Evolutionary conservation across 2,797 vertebrate genomes (phyloP).

Genomic region (Sebastes kiyomatsui): DNA sequence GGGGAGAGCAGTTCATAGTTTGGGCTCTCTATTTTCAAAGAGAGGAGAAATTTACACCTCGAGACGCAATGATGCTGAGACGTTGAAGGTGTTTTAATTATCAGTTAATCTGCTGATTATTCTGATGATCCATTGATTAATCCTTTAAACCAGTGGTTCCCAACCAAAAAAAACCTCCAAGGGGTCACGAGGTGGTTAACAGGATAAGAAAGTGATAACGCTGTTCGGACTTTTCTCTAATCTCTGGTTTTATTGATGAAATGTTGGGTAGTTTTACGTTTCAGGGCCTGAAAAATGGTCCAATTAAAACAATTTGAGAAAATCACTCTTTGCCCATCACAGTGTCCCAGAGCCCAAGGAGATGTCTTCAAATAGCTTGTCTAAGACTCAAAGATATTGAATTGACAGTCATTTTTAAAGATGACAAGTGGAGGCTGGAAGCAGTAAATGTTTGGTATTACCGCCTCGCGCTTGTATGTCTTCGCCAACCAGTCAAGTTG

Average conservation of each 20-base stretch:
- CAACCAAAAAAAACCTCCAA: not conserved
- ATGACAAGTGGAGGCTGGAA: not conserved
- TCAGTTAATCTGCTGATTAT: not conserved
- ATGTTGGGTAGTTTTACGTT: not conserved
- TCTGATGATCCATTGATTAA: not conserved
- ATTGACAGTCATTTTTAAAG: not conserved
- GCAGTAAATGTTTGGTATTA: not conserved
- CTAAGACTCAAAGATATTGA: not conserved
- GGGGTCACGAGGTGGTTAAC: not conserved
- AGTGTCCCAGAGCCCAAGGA: not conserved
- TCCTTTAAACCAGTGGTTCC: not conserved
- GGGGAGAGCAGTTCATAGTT: not conserved
- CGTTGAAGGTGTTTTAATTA: not conserved
- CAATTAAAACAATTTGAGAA: not conserved
- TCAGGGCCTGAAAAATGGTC: not conserved
- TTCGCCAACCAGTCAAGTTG: too few species aligned
- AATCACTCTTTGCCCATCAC: not conserved
- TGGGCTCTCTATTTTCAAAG: not conserved
- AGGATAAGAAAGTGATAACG: not conserved
- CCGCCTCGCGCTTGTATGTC: too few species aligned
- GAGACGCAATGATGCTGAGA: too few species aligned
- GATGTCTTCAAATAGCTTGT: not conserved
- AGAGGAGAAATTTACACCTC: not conserved
- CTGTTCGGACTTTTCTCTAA: too few species aligned
- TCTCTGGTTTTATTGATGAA: not conserved